Base-by-base conservation (phyloP, 2,113 vertebrate genomes). In the Scartelaos histophorus region DNA sequence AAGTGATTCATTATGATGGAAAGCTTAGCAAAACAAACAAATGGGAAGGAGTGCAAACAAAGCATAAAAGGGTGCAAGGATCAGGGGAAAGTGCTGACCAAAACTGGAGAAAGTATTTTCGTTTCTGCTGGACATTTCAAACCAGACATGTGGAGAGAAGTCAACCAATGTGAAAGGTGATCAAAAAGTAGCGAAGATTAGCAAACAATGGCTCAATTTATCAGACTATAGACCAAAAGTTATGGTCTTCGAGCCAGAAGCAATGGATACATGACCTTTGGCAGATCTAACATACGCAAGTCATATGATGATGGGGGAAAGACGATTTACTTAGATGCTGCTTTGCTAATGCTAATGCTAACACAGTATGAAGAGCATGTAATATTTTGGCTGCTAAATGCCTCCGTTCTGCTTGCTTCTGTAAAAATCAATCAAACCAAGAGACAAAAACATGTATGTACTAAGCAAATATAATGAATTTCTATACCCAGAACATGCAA, bases 1-100 rank as follows among this genome's bases (percentile, higher is more conserved):
- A 88, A 75, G 85, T 92, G 88, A 91, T 92, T 93, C 87, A 90
- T 93, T 92, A 91, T 92, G 89, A 93, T 85, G 85, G 90, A 89
- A 76, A 86, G 88, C 87, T 91, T 89, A 89, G 87, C 84, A 91
- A 91, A 91, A 91, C 91, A 92, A 93, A 91, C 88, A 92, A 90
- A 88, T 86, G 67, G 79, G 79, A 75, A 34, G 79, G 69, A 73
- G 83, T 76, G 84, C 81, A 87, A 90, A 91, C 86, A 89, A 90
- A 86, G 87, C 83, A 78, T 29, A 76, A 87, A 80, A 85, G 83
- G 69, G 47, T 54, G 69, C 57, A 17, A 51, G 49, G 49, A 51
- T 51, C 17, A 2, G 60, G 29, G 22, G 62, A 13, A 64, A 78
- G 67, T 24, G 7, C 46, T 70, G 74, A 71, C 43, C 67, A 29